A percentile compares a stretch with the other conserved stretches of the same genome.
Conservation (phyloP, 2,113 vertebrate species). For the Tetraodon nigroviridis region DNA sequence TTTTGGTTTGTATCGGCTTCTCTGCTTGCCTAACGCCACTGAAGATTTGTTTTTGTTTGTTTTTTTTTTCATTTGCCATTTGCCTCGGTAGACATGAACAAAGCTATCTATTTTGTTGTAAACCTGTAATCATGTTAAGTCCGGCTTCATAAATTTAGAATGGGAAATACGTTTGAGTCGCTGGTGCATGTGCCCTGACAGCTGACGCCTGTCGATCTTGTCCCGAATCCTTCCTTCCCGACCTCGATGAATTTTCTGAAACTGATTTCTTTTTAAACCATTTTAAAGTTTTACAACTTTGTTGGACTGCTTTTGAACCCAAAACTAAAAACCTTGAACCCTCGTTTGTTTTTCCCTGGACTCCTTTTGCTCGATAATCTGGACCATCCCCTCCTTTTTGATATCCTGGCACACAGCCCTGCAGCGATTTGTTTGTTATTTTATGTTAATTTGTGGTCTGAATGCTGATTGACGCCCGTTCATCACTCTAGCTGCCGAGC, state of each 20-base stretch:
- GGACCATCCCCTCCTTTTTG: not conserved
- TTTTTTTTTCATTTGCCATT: conserved; percentile 19
- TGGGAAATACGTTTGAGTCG: not conserved
- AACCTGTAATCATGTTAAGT: conserved; percentile 6
- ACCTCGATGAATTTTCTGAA: not conserved
- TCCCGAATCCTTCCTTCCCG: not conserved
- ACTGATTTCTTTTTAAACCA: not conserved
- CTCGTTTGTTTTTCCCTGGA: not conserved
- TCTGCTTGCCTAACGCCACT: conserved; percentile 37
- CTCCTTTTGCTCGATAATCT: not conserved
- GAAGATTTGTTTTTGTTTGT: conserved; percentile 2
- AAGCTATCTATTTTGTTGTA: conserved; percentile 15
- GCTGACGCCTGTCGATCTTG: conserved; percentile 4
- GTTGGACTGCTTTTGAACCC: not conserved
- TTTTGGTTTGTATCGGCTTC: conserved; percentile 43
- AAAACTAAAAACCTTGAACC: not conserved
- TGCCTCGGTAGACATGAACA: conserved; percentile 45
- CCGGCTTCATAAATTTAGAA: not conserved
- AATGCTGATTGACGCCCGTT: too few species aligned
- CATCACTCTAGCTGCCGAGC: too few species aligned
- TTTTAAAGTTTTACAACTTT: not conserved
- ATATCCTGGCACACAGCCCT: too few species aligned
- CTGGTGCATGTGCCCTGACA: conserved; percentile 3
- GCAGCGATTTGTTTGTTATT: too few species aligned
- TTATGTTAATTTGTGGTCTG: too few species aligned